These are phyloP conservation scores for Chelmon rostratus DNA, from an alignment of 2,797 vertebrate genomes.

Conservation along the genomic window DNA sequence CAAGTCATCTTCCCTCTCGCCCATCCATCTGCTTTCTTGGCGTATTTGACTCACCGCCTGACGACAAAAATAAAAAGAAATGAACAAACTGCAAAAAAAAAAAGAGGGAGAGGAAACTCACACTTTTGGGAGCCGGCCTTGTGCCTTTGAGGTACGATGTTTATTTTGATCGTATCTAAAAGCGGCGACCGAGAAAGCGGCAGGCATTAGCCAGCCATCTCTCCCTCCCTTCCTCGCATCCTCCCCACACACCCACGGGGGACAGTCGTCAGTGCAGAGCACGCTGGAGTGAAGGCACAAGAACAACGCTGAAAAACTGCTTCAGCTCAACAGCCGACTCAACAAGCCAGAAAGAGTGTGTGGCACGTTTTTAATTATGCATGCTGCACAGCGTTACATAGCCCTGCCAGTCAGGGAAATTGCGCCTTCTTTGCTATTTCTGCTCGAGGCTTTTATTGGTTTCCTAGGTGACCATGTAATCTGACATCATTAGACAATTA, in stretches of 20 bases:
- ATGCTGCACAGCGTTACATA: constrained; percentile 60
- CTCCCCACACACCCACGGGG: constrained; percentile 64
- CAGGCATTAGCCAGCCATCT: constrained; percentile 37
- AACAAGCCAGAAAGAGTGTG: constrained; percentile 59
- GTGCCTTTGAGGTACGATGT: constrained; percentile 46
- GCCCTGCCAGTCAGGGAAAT: constrained; percentile 64
- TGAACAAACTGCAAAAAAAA: constrained; percentile 28
- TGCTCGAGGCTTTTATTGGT: constrained; percentile 60
- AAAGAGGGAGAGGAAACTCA: background rate
- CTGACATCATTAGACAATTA: constrained; percentile 66
- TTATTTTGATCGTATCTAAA: constrained; percentile 73
- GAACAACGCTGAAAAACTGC: constrained; percentile 60
- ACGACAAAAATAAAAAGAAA: constrained; percentile 7
- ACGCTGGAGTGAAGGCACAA: constrained; percentile 51
- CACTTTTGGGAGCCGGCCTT: constrained; percentile 1
- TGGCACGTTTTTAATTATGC: constrained; percentile 73
- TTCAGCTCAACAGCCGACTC: constrained; percentile 62
- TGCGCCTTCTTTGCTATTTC: constrained; percentile 47
- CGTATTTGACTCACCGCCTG: constrained; percentile 13
- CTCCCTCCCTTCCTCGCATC: constrained; percentile 17
- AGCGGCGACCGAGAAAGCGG: constrained; percentile 50
- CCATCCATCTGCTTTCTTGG: constrained; percentile 12
- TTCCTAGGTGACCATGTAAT: constrained; percentile 73
- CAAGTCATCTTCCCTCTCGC: background rate
- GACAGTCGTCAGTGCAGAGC: constrained; percentile 56